Conservation (phyloP, 2,113 vertebrate genomes). For the Ellobius talpinus region DNA sequence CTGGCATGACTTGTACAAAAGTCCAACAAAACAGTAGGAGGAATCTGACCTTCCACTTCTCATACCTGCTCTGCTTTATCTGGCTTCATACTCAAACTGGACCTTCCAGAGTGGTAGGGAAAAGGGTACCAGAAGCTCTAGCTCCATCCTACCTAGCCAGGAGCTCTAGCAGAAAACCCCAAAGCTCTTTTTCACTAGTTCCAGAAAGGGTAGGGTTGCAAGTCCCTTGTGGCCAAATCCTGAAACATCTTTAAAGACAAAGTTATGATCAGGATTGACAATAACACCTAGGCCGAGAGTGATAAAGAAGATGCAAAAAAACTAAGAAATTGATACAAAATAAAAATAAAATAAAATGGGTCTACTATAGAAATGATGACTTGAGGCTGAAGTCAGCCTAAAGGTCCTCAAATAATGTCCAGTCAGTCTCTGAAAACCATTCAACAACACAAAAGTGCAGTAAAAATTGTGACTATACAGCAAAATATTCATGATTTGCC, state of each 20-base stretch:
- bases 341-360: background rate
- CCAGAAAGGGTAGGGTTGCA: background rate
- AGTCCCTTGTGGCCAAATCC: background rate
- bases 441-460: background rate
- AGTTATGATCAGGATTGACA: background rate
- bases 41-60: background rate
- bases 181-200: background rate
- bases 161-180: background rate
- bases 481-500: background rate
- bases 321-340: background rate
- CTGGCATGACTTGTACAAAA: background rate
- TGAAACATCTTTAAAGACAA: background rate
- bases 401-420: background rate
- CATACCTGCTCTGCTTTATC: background rate
- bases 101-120: background rate
- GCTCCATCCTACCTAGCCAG: background rate
- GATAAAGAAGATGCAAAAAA: background rate
- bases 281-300: background rate
- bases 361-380: background rate
- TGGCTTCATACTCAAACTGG: background rate
- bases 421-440: background rate
- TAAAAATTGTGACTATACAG: background rate
- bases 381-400: background rate
- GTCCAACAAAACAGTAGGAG: background rate
- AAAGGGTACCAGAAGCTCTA: background rate